Evolutionary conservation across 2,113 vertebrate species (phyloP).

Genomic region (Mandrillus leucophaeus): DNA sequence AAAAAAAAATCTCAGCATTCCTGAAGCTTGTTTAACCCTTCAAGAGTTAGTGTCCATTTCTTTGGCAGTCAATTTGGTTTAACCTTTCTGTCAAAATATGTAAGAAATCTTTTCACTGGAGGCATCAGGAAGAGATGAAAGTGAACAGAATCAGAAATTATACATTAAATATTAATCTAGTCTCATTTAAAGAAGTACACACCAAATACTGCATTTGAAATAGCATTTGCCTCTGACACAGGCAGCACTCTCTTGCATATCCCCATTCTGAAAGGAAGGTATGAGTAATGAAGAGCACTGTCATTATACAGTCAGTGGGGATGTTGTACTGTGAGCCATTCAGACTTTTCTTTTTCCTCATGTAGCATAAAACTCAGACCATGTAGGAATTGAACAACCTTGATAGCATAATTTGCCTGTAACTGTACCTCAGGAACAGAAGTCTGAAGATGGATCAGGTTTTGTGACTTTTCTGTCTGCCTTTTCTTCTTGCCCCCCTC

Average conservation of each 20-base stretch:
- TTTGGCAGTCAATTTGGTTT: constrained; percentile 20
- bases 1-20: constrained; percentile 31
- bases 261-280: neutral
- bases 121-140: neutral
- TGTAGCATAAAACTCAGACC: neutral
- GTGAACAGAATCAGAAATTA: constrained; percentile 43
- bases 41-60: neutral
- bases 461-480: neutral
- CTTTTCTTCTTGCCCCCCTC: neutral
- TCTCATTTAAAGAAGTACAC: constrained; percentile 12
- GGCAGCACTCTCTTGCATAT: too few species aligned
- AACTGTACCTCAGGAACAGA: neutral
- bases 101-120: constrained; percentile 16
- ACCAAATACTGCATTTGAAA: neutral
- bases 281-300: accelerated
- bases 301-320: neutral
- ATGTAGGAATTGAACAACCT: neutral
- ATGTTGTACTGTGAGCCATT: neutral
- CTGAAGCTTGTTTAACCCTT: constrained; percentile 66
- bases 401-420: neutral
- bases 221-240: neutral
- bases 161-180: constrained; percentile 21
- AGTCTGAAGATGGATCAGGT: neutral
- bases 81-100: constrained; percentile 24
- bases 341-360: neutral